Percentiles rank a stretch among this genome's conserved stretches.
Conservation (phyloP, 1,140 invertebrate genomes). For the Tenebrio molitor region DNA sequence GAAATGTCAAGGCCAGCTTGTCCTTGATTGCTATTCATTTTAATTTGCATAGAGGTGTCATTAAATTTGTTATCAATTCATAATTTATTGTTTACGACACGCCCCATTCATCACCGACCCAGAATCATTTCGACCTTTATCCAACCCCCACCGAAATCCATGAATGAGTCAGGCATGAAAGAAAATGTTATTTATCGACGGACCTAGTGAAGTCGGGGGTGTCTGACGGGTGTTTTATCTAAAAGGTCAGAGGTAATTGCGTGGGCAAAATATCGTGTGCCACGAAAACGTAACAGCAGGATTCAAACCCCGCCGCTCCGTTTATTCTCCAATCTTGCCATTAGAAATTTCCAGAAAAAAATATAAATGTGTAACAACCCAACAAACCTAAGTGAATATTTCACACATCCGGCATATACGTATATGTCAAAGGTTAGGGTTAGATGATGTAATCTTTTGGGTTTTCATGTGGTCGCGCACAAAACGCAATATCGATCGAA, state of each 20-base stretch:
- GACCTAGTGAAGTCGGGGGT: slow-evolving; percentile 1
- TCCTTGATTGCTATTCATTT: too few species aligned
- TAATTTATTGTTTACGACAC: neutral
- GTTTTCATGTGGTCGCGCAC: neutral
- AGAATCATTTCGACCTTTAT: neutral
- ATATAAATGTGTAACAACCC: too few species aligned
- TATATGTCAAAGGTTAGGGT: neutral
- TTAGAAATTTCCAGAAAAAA: slow-evolving; percentile 5
- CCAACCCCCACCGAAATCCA: neutral
- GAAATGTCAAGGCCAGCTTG: too few species aligned
- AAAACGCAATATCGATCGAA: neutral
- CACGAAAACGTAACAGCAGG: neutral
- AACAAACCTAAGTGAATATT: too few species aligned
- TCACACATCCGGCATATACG: too few species aligned
- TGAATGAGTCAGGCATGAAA: slow-evolving; percentile 1
- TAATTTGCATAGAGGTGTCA: too few species aligned
- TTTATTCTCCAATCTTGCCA: neutral
- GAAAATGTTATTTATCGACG: slow-evolving; percentile 5
- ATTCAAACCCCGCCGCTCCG: neutral
- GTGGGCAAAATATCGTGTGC: slow-evolving; percentile 10
- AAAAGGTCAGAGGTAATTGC: slow-evolving; percentile 7
- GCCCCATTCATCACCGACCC: neutral
- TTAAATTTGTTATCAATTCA: too few species aligned
- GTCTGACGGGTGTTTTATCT: neutral
- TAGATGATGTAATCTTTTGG: neutral